Base-by-base conservation (phyloP, 2,888 invertebrate genomes). In the Erebia aethiops region DNA sequence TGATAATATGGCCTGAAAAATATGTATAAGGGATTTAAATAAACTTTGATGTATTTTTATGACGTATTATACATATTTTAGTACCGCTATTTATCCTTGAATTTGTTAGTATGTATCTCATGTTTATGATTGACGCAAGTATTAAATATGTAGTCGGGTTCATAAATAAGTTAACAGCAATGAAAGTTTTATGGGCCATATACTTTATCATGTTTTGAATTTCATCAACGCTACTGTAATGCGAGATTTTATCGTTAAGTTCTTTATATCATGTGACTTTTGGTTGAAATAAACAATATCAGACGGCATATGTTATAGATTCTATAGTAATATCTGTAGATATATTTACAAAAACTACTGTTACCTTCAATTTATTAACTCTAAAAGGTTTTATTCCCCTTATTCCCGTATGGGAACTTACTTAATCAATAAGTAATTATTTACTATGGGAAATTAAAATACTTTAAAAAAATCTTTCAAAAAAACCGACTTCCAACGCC, bases 81-180 rank as follows among this genome's bases (percentile, higher is more conserved):
- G 57, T 58, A 51, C 5, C 26, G 57, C 58, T 26, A 51, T 58
- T 67, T 67, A 67, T 60, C 57, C 57, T 57, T 58, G 67, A 58
- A 49, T 60, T 60, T 58, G 46, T 74, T 72, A 71, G 72, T 72
- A 72, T 67, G 69, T 72, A 74, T 71, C 57, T 69, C 66, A 67
- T 72, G 74, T 79, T 78, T 77, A 79, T 78, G 78, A 76, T 76
- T 76, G 84, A 85, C 79, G 81, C 82, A 84, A 81, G 85, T 83
- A 87, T 88, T 88, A 89, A 89, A 88, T 88, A 88, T 87, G 87
- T 84, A 88, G 87, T 84, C 83, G 82, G 84, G 83, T 87, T 88
- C 90, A 90, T 91, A 91, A 91, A 91, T 90, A 91, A 90, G 88
- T 90, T 90, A 90, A 87, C 86, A 90, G 90, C 89, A 86, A 88